Evolutionary conservation across 2,113 vertebrate species (phyloP), one percentile per base, ranked within the genome.

Genomic region (Nycticorax nycticorax): DNA sequence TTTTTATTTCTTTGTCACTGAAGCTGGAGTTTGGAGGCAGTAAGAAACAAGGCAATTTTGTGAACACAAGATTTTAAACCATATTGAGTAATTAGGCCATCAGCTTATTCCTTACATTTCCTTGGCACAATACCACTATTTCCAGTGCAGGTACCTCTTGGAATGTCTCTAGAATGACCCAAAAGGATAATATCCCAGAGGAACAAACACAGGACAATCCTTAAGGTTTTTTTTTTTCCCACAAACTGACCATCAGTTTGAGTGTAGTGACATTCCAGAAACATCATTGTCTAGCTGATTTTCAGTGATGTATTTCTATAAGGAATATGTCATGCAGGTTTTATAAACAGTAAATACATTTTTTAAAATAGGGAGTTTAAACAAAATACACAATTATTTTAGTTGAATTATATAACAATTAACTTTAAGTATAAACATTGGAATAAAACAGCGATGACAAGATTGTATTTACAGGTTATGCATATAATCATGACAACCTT

Each of bases 211-310:
- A 77, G 21, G 14, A 37, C 47, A 56, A 22, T 30, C 68, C 47
- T 95, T 20, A 47, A 22, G 4, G 50, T 14, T 20, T 43, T 45
- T 59, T 32, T 56, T 9, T 41, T 39, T 10, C 39, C 39, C 7
- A 56, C 33, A 60, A 88, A 43, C 8, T 83, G 27, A 26, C 26
- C 66, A 71, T 72, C 45, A 75, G 3, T 67, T 85, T 93, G n/a
- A 95, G 74, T 55, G 71, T 64, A 96, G 55, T 39, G 80, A 75
- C 48, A 63, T 93, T 95, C 35, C 50, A 92, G 39, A 96, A 93
- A 89, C n/a, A 89, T 2, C 60, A 59, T 62, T 91, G 18, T 53
- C 35, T n/a, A 84, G n/a, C 17, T 67, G 59, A 67, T 95, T 96
- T 73, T 90, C 56, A 89, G 57, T 78, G 32, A 89, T 59, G 39